Conservation (phyloP, 2,888 invertebrate genomes). For the Clivina fossor region DNA sequence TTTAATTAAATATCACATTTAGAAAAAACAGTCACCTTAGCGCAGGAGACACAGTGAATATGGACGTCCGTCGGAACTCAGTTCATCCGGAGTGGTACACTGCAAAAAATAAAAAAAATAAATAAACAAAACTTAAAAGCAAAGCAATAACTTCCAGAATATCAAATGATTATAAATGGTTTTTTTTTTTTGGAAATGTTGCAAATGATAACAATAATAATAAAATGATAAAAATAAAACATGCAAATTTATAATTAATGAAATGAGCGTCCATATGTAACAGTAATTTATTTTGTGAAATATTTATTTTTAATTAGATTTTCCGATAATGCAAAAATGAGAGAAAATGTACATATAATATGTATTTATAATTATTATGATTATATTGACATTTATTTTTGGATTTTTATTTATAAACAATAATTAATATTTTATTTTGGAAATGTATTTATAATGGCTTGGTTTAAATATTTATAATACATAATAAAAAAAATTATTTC, state of each 20-base stretch:
- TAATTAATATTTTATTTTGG: too few species aligned
- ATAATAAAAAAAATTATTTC: too few species aligned
- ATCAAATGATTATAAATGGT: too few species aligned
- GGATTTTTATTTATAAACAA: too few species aligned
- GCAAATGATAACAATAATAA: neutral
- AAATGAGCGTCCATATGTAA: too few species aligned
- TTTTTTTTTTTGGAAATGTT: too few species aligned
- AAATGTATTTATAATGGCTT: too few species aligned
- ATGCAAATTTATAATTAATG: neutral
- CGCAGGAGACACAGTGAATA: conserved; percentile 20
- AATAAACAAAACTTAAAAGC: neutral
- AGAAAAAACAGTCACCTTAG: conserved; percentile 31
- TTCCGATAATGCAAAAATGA: neutral
- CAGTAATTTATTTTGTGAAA: too few species aligned
- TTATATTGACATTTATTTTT: too few species aligned
- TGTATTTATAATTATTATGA: too few species aligned
- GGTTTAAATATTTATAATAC: too few species aligned
- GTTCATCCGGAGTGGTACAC: conserved; percentile 31
- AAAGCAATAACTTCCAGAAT: neutral
- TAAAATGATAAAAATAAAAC: neutral
- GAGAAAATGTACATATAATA: neutral
- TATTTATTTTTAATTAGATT: too few species aligned
- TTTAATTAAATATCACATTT: conserved; percentile 33
- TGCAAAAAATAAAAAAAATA: conserved; percentile 22
- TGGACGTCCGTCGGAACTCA: conserved; percentile 27